Conservation (phyloP, 2,113 vertebrate genomes). For the Pygoscelis antarcticus region DNA sequence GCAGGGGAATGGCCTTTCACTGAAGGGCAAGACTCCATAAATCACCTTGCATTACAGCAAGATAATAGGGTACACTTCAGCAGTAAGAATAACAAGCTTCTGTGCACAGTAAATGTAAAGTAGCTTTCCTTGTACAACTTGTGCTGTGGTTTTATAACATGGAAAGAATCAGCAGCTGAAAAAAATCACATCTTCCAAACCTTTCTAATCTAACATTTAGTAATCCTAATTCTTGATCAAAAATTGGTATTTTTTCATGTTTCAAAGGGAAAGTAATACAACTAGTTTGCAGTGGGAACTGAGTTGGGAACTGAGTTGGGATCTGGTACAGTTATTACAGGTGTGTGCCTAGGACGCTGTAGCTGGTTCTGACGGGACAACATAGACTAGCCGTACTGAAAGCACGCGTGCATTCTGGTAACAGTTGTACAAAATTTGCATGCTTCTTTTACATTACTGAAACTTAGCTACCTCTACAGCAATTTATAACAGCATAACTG, state of each 20-base stretch:
- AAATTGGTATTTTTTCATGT: not conserved
- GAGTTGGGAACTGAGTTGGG: not conserved
- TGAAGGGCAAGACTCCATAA: not conserved
- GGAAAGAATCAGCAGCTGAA: not conserved
- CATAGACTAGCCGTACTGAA: accelerated
- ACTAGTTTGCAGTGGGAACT: not conserved
- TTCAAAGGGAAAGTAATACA: not conserved
- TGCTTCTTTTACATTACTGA: not conserved
- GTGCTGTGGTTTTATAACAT: not conserved
- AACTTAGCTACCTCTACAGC: not conserved
- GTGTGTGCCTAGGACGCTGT: accelerated
- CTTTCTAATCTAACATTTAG: not conserved
- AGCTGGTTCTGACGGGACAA: not conserved
- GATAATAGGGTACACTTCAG: not conserved
- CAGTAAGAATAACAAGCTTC: not conserved
- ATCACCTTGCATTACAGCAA: not conserved
- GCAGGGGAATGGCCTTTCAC: not conserved
- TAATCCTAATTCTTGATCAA: not conserved
- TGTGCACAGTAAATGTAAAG: not conserved
- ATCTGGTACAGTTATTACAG: not conserved
- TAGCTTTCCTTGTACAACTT: not conserved
- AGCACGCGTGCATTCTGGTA: not conserved
- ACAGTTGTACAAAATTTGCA: not conserved
- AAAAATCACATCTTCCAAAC: not conserved
- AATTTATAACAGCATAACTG: not conserved